Evolutionary conservation across 2,888 invertebrate genomes (phyloP).

Genomic region (Luperina testacea): DNA sequence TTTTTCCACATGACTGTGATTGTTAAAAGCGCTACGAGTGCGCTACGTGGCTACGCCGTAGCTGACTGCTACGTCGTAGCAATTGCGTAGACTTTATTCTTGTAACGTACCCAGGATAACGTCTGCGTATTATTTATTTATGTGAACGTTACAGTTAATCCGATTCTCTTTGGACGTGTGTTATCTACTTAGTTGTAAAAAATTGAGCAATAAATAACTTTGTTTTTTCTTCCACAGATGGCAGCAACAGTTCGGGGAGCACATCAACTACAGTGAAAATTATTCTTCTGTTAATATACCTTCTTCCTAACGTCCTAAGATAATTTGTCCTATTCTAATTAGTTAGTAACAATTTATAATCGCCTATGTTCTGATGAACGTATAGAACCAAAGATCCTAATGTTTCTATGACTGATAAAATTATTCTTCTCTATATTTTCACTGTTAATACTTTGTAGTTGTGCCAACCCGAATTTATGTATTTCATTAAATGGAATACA

Average conservation of each 20-base stretch:
- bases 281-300: constrained; percentile 63
- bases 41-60: constrained; percentile 29
- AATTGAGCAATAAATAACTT: constrained; percentile 14
- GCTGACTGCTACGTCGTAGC: constrained; percentile 23
- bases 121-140: not conserved
- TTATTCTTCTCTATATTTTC: constrained; percentile 82
- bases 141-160: not conserved
- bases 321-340: constrained; percentile 66
- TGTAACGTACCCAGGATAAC: not conserved
- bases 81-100: constrained; percentile 3
- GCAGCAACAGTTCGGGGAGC: constrained; percentile 55
- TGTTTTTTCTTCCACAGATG: constrained; percentile 65
- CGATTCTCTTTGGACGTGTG: not conserved
- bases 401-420: constrained; percentile 81
- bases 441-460: constrained; percentile 86
- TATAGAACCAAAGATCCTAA: constrained; percentile 66
- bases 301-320: constrained; percentile 70
- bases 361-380: constrained; percentile 66
- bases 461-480: constrained; percentile 90
- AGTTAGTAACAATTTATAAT: constrained; percentile 68
- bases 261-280: constrained; percentile 59
- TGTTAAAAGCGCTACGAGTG: not conserved
- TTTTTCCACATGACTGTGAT: not conserved
- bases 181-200: not conserved
- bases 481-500: constrained; percentile 88